Percentiles rank a stretch among this genome's conserved stretches.
Evolutionary conservation across 2,797 vertebrate species (phyloP).

Genomic region (Schizopygopsis malacanthus): DNA sequence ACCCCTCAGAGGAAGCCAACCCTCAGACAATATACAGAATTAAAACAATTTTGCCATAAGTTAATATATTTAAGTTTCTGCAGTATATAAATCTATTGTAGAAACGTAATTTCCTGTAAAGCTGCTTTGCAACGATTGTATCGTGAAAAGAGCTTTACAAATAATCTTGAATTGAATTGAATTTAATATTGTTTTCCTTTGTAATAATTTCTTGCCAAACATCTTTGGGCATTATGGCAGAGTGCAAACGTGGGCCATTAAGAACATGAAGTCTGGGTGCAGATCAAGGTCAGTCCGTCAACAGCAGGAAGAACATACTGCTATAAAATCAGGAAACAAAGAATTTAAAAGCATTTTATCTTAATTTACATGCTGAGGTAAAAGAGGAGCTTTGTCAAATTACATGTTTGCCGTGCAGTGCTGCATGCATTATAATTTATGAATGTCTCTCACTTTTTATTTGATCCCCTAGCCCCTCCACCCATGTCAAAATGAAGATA

Average conservation of each 20-base stretch:
- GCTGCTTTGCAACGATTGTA: too few relatives aligned
- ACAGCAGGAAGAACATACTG: constrained; percentile 10
- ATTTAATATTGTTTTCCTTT: constrained; percentile 17
- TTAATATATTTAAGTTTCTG: too few relatives aligned
- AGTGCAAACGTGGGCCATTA: neutral
- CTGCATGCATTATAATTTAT: constrained; percentile 10
- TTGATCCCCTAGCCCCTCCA: neutral
- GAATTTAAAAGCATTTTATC: neutral
- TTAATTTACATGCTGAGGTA: constrained; percentile 4
- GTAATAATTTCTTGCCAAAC: constrained; percentile 29
- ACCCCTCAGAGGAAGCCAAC: too few relatives aligned
- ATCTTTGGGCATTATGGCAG: constrained; percentile 13
- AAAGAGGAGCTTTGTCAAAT: neutral
- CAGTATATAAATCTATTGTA: too few relatives aligned
- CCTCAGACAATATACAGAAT: too few relatives aligned
- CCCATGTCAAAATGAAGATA: constrained; percentile 11
- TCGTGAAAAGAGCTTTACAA: too few relatives aligned
- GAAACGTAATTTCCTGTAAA: too few relatives aligned
- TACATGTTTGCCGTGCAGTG: neutral
- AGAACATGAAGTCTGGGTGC: neutral
- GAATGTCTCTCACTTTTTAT: constrained; percentile 25
- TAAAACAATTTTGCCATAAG: too few relatives aligned
- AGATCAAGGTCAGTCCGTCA: constrained; percentile 15
- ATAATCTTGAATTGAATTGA: too few relatives aligned
- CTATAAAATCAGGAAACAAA: neutral